Evolutionary conservation across 2,797 vertebrate species (phyloP).

Genomic region (Vultur gryphus): DNA sequence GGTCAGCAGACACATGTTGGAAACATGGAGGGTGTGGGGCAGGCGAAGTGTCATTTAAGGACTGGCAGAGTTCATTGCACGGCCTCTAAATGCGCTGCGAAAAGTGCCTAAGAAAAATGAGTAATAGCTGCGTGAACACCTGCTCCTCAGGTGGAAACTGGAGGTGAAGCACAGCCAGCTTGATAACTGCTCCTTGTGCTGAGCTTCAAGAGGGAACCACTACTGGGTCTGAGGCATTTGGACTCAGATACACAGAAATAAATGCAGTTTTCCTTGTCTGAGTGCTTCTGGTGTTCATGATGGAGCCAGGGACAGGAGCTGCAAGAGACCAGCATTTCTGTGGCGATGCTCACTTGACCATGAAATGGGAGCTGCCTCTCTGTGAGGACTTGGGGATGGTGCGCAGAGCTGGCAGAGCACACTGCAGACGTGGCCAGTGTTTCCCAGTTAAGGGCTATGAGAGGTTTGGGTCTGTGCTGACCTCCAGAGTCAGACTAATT

Average conservation of each 20-base stretch:
- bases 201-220: background rate
- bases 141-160: background rate
- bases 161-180: background rate
- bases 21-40: accelerated
- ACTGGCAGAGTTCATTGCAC: background rate
- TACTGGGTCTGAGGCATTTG: background rate
- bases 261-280: background rate
- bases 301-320: background rate
- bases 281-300: background rate
- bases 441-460: background rate
- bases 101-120: background rate
- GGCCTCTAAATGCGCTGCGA: background rate
- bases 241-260: background rate
- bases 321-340: background rate
- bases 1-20: background rate
- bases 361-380: background rate
- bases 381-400: background rate
- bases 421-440: background rate
- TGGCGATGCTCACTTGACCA: background rate
- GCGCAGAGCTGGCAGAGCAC: background rate
- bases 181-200: background rate
- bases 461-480: background rate
- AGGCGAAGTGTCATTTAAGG: background rate
- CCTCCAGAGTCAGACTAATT: background rate
- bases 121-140: background rate